These are phyloP conservation scores for Lepeophtheirus salmonis DNA, from an alignment of 1,140 invertebrate genomes.

Conservation along the genomic window DNA sequence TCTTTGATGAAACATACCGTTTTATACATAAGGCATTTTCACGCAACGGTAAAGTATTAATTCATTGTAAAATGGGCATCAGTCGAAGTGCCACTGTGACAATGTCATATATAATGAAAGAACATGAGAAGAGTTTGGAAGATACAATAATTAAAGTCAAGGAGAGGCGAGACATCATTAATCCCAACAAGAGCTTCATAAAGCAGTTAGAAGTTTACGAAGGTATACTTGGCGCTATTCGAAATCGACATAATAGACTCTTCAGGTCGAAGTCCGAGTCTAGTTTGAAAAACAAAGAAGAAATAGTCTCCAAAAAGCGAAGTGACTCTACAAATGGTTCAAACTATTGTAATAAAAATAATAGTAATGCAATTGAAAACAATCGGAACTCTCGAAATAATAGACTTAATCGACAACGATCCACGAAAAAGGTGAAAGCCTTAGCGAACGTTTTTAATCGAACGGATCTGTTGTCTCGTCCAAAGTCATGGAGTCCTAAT, in stretches of 20 bases:
- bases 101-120: conserved; percentile 94
- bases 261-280: conserved; percentile 68
- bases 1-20: conserved; percentile 92
- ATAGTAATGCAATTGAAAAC: no score
- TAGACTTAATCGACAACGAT: no score
- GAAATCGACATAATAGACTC: conserved; percentile 73
- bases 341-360: background rate
- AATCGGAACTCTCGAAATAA: no score
- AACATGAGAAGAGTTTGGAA: conserved; percentile 76
- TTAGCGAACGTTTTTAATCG: background rate
- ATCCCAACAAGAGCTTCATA: conserved; percentile 85
- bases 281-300: conserved; percentile 43
- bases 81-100: conserved; percentile 92
- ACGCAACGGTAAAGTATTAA: conserved; percentile 72
- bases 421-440: background rate
- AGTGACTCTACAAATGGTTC: background rate
- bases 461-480: background rate
- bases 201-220: conserved; percentile 86
- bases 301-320: conserved; percentile 19
- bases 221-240: conserved; percentile 85
- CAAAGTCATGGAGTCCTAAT: background rate
- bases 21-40: conserved; percentile 60
- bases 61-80: conserved; percentile 98
- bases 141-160: conserved; percentile 75
- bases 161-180: conserved; percentile 70